These are phyloP conservation scores for Cheumatopsyche charites DNA, from an alignment of 1,140 invertebrate genomes.

Conservation along the genomic window DNA sequence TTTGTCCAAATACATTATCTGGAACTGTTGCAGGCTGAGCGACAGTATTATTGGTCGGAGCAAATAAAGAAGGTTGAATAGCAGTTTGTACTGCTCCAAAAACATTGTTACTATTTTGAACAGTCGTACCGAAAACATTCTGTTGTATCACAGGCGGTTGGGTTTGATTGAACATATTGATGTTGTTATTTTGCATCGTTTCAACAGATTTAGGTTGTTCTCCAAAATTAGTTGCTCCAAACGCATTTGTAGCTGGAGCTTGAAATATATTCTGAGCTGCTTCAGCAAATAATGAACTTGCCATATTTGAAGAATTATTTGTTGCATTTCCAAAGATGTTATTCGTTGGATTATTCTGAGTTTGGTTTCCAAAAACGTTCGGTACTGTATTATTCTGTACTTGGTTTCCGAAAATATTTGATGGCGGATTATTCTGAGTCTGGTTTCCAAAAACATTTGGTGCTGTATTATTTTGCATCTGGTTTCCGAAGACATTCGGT, in stretches of 20 bases:
- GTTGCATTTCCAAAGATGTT: no score
- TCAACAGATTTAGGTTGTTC: slow-evolving; percentile 8
- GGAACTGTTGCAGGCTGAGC: background rate
- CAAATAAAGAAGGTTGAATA: slow-evolving; percentile 16
- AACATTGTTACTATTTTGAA: background rate
- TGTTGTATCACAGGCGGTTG: slow-evolving; percentile 17
- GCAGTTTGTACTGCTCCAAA: background rate
- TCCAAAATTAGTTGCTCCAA: slow-evolving; percentile 24
- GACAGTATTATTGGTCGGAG: background rate
- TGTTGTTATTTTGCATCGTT: background rate
- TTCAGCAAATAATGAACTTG: slow-evolving; percentile 33
- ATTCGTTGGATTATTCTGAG: no score
- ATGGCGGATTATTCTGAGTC: background rate
- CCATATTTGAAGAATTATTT: slow-evolving; percentile 14
- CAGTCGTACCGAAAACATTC: slow-evolving; percentile 24
- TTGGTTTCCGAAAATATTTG: background rate
- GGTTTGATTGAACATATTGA: background rate
- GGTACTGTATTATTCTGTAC: background rate
- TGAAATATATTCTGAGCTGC: slow-evolving; percentile 35
- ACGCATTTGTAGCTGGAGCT: slow-evolving; percentile 22
- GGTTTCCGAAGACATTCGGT: background rate
- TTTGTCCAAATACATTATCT: slow-evolving; percentile 13
- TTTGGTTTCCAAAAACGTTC: no score
- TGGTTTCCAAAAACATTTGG: background rate
- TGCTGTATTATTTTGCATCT: background rate